Conservation (phyloP, 2,888 invertebrate species). For the Dascillus cervinus region DNA sequence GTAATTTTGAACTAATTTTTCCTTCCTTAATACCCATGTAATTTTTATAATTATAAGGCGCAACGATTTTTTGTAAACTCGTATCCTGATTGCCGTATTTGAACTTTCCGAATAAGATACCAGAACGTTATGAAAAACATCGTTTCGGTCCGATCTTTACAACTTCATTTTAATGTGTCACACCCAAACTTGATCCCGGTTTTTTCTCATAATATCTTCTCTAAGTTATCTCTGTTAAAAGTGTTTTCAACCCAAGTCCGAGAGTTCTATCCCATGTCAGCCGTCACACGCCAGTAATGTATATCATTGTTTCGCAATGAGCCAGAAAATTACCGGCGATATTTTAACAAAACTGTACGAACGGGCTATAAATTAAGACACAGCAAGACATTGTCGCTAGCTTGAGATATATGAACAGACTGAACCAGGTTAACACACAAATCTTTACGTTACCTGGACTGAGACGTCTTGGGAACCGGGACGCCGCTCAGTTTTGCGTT, state of each 20-base stretch:
- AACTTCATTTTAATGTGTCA: too few species aligned
- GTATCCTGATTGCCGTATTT: too few species aligned
- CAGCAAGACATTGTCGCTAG: constrained; percentile 8
- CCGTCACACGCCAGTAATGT: constrained; percentile 21
- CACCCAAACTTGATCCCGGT: too few species aligned
- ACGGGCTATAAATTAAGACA: constrained; percentile 18
- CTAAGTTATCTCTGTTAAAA: constrained; percentile 12
- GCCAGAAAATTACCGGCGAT: constrained; percentile 22
- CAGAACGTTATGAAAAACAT: too few species aligned
- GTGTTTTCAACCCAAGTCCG: constrained; percentile 8
- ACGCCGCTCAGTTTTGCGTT: too few species aligned
- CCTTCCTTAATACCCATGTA: constrained; percentile 7
- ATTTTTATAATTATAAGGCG: constrained; percentile 13
- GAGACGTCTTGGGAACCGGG: constrained; percentile 18
- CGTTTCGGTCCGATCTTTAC: too few species aligned
- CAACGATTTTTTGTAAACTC: too few species aligned
- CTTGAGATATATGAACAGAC: constrained; percentile 13
- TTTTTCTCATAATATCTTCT: constrained; percentile 13
- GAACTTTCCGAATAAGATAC: too few species aligned
- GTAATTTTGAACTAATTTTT: constrained; percentile 4
- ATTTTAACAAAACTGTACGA: constrained; percentile 21
- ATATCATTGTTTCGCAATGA: constrained; percentile 24
- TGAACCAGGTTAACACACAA: constrained; percentile 12
- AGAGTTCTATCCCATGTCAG: constrained; percentile 20
- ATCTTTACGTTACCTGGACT: constrained; percentile 18